Evolutionary conservation across 2,797 vertebrate genomes (phyloP).

Genomic region (Telmatherina bonti): DNA sequence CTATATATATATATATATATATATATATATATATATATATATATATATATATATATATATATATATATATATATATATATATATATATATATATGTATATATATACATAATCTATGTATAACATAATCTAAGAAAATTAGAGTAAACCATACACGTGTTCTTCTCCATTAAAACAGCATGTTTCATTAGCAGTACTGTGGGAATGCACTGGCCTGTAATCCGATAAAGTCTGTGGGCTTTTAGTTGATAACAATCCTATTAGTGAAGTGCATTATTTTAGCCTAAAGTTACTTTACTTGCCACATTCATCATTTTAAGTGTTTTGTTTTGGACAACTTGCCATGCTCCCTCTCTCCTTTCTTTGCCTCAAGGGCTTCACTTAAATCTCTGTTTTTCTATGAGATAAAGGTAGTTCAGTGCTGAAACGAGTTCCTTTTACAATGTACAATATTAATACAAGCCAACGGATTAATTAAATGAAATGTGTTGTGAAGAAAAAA

Average conservation of each 20-base stretch:
- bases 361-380: conserved; percentile 8
- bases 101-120: too few relatives aligned
- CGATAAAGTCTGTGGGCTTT: conserved; percentile 65
- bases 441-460: background rate
- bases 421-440: background rate
- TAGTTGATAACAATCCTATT: conserved; percentile 66
- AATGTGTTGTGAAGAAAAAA: background rate
- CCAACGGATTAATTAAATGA: background rate
- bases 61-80: too few relatives aligned
- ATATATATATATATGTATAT: too few relatives aligned
- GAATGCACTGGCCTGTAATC: conserved; percentile 52
- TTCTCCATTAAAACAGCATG: background rate
- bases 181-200: conserved; percentile 12
- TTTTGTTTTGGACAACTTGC: conserved; percentile 37
- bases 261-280: conserved; percentile 60
- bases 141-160: background rate
- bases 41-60: too few relatives aligned
- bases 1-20: too few relatives aligned
- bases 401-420: background rate
- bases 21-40: too few relatives aligned
- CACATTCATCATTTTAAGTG: conserved; percentile 66
- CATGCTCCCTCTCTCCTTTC: conserved; percentile 11
- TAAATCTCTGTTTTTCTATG: conserved; percentile 12
- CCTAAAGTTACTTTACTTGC: conserved; percentile 46
- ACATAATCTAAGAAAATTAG: background rate